Evolutionary conservation across 2,113 vertebrate genomes (phyloP).

Genomic region (Oreotragus oreotragus): DNA sequence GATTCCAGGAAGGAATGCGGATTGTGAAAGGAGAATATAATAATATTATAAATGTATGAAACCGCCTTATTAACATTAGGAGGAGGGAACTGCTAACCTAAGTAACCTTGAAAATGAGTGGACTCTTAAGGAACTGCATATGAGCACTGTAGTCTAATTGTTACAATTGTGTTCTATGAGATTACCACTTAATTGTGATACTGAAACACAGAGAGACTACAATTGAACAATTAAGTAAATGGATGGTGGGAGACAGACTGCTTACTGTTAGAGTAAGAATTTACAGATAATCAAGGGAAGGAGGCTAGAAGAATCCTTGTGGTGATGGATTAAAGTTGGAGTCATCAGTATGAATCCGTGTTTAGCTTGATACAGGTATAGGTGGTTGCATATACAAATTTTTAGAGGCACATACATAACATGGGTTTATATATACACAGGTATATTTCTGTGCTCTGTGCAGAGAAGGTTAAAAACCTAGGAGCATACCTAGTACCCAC

Average conservation of each 20-base stretch:
- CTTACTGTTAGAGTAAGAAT: not conserved
- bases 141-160: not conserved
- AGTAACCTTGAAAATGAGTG: slow-evolving; percentile 20
- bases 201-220: not conserved
- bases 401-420: not conserved
- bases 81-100: not conserved
- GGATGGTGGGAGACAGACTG: not conserved
- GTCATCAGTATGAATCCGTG: not conserved
- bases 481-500: not conserved
- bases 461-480: not conserved
- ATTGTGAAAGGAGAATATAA: not conserved
- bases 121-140: not conserved
- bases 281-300: not conserved
- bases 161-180: not conserved
- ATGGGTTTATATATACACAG: not conserved
- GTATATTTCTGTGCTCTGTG: not conserved
- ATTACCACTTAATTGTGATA: not conserved
- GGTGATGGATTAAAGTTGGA: not conserved
- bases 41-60: not conserved
- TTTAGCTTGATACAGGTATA: not conserved
- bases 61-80: not conserved
- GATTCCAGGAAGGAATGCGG: not conserved
- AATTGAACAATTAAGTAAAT: slow-evolving; percentile 18
- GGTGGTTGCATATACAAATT: not conserved
- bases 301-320: not conserved